Evolutionary conservation across 1,140 invertebrate species (phyloP).

Genomic region (Arctopsyche grandis): DNA sequence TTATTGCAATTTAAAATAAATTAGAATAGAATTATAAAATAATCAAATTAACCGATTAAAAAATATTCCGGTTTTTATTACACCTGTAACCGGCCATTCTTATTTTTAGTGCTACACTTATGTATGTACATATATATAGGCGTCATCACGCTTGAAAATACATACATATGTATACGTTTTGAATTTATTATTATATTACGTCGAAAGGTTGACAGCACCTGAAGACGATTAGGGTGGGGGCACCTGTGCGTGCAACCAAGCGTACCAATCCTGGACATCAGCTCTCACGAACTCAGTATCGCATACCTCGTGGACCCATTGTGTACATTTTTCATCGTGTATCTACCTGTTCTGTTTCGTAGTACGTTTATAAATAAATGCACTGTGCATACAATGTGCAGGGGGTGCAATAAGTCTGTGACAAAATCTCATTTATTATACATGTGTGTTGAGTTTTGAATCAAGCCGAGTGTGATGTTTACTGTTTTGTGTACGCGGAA

Average conservation of each 20-base stretch:
- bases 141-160: too few species aligned
- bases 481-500: too few species aligned
- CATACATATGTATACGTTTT: too few species aligned
- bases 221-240: not conserved
- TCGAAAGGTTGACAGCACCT: slow-evolving; percentile 1
- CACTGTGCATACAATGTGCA: not conserved
- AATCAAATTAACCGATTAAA: too few species aligned
- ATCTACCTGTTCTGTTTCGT: not conserved
- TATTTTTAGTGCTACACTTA: too few species aligned
- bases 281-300: slow-evolving; percentile 31
- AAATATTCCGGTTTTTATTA: too few species aligned
- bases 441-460: not conserved
- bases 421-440: not conserved
- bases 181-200: too few species aligned
- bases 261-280: slow-evolving; percentile 31
- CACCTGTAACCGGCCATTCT: too few species aligned
- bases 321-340: slow-evolving; percentile 7
- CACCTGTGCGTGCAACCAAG: slow-evolving; percentile 25
- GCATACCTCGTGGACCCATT: slow-evolving; percentile 23
- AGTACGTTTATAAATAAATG: not conserved
- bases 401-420: not conserved
- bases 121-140: too few species aligned
- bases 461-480: not conserved
- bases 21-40: too few species aligned
- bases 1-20: too few species aligned